A percentile compares a stretch with the other conserved stretches of the same genome.
Conservation (phyloP, 2,797 vertebrate genomes). For the Centropyge bicolor region DNA sequence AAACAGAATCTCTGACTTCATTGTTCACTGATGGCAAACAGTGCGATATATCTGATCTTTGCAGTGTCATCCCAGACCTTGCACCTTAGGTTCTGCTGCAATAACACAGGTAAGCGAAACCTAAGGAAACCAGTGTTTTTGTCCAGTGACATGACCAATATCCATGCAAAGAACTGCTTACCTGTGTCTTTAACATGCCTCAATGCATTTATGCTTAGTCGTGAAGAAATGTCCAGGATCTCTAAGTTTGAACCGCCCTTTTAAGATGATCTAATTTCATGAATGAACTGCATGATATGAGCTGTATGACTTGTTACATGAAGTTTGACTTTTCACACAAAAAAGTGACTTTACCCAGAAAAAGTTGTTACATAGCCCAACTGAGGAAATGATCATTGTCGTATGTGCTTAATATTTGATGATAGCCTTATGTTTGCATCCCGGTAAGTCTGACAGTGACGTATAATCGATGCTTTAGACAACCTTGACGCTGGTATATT, state of each 20-base stretch:
- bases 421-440: slow-evolving; percentile 58
- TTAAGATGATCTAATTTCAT: slow-evolving; percentile 62
- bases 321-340: slow-evolving; percentile 43
- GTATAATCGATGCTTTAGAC: slow-evolving; percentile 60
- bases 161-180: slow-evolving; percentile 80
- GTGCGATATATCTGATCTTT: slow-evolving; percentile 98
- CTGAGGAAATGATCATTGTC: slow-evolving; percentile 61
- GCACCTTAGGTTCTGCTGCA: slow-evolving; percentile 99
- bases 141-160: slow-evolving; percentile 79
- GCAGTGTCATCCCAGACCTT: slow-evolving; percentile 99
- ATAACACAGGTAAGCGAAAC: slow-evolving; percentile 99
- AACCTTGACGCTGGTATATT: slow-evolving; percentile 57
- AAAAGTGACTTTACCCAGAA: slow-evolving; percentile 27
- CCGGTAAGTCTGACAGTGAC: slow-evolving; percentile 79
- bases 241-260: slow-evolving; percentile 54
- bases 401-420: slow-evolving; percentile 64
- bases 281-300: slow-evolving; percentile 83
- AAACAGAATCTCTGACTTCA: slow-evolving; percentile 87
- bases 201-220: slow-evolving; percentile 71
- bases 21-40: slow-evolving; percentile 98
- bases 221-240: slow-evolving; percentile 65
- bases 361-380: slow-evolving; percentile 59
- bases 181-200: slow-evolving; percentile 76
- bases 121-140: slow-evolving; percentile 90
- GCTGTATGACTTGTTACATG: slow-evolving; percentile 63